Percentiles rank a stretch among this genome's conserved stretches.
phyloP scores from a whole-genome alignment of 2,888 invertebrate species.

The Lordiphosa andalusiaca region DNA sequence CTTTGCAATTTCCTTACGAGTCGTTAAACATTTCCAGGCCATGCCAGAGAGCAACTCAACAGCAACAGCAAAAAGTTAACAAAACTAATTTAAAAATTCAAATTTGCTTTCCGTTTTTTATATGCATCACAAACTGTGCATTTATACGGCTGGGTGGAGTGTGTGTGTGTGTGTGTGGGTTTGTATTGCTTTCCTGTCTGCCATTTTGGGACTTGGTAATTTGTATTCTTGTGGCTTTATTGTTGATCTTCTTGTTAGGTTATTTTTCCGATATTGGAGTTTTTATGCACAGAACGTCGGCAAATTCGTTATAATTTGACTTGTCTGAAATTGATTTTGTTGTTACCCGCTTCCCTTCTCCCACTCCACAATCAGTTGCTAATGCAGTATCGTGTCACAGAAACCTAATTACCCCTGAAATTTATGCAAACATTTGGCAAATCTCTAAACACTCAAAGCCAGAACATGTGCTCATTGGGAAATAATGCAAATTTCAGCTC shows the following conservation, averaged over 20 bases:
- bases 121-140: constrained; percentile 71
- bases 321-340: constrained; percentile 15
- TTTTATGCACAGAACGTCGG: constrained; percentile 32
- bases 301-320: constrained; percentile 38
- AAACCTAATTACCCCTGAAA: constrained; percentile 62
- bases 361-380: background rate
- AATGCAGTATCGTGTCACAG: constrained; percentile 42
- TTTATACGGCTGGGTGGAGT: constrained; percentile 57
- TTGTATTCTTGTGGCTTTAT: constrained; percentile 77
- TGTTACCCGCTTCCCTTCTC: background rate
- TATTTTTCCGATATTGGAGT: constrained; percentile 12
- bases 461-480: constrained; percentile 42
- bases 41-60: constrained; percentile 35
- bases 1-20: constrained; percentile 78
- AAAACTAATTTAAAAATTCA: constrained; percentile 81
- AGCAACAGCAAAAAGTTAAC: constrained; percentile 76
- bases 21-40: constrained; percentile 78
- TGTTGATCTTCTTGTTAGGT: constrained; percentile 65
- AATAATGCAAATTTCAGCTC: constrained; percentile 77
- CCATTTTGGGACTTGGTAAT: constrained; percentile 70
- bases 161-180: constrained; percentile 10
- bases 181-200: constrained; percentile 26
- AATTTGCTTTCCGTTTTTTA: constrained; percentile 76
- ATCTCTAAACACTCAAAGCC: constrained; percentile 21
- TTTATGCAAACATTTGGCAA: constrained; percentile 59